Conservation (phyloP, 2,113 vertebrate species). For the Eira barbara region DNA sequence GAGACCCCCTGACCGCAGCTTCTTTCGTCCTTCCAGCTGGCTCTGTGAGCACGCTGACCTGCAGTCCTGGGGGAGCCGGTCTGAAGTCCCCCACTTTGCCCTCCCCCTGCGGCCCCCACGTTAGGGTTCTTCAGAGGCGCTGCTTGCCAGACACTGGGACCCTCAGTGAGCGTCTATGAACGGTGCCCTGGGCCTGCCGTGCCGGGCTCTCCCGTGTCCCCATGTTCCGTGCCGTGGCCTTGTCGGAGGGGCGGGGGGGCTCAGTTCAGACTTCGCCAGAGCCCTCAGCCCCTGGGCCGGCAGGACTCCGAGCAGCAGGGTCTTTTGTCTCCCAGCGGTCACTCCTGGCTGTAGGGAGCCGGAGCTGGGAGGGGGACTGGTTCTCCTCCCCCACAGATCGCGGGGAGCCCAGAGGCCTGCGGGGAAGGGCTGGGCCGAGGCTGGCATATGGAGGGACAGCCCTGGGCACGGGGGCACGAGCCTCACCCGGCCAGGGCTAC, state of each 20-base stretch:
- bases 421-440: conserved; percentile 22
- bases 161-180: accelerated
- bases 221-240: not conserved
- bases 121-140: not conserved
- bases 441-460: conserved; percentile 71
- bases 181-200: not conserved
- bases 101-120: not conserved
- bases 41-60: not conserved
- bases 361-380: not conserved
- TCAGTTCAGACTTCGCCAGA: not conserved
- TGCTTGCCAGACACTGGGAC: not conserved
- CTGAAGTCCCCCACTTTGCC: not conserved
- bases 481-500: conserved; percentile 48
- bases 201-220: not conserved
- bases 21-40: not conserved
- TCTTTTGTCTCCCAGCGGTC: conserved; percentile 39
- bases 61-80: not conserved
- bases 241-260: not conserved
- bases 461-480: conserved; percentile 52
- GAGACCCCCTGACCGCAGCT: not conserved
- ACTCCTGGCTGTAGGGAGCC: not conserved
- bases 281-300: not conserved
- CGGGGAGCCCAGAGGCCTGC: not conserved
- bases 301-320: not conserved
- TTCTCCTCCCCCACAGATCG: not conserved